phyloP scores from a whole-genome alignment of 2,113 vertebrate genomes.

The Hystrix brachyura region DNA sequence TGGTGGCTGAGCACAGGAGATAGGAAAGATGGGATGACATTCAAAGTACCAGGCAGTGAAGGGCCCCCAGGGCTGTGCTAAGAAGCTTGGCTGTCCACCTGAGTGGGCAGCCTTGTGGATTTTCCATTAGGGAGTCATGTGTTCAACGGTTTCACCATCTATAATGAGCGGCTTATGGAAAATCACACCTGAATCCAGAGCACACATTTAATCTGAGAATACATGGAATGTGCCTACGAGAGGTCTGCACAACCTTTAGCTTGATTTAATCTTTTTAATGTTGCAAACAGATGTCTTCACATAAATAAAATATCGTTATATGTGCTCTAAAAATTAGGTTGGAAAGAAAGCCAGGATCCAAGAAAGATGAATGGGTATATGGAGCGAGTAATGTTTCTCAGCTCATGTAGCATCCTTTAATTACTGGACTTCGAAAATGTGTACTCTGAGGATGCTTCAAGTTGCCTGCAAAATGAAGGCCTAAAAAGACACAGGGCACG shows the following conservation, averaged over 20 bases:
- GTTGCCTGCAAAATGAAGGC: neutral
- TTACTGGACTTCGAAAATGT: constrained; percentile 9
- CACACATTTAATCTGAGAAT: neutral
- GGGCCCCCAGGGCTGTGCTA: neutral
- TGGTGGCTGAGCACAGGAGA: too few species aligned
- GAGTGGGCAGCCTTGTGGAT: neutral
- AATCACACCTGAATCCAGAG: neutral
- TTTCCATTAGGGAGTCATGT: neutral
- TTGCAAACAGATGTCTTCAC: constrained; percentile 53
- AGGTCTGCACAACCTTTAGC: neutral
- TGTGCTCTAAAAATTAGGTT: constrained; percentile 35
- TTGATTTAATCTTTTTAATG: constrained; percentile 40
- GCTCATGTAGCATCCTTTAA: neutral
- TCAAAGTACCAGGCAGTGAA: neutral
- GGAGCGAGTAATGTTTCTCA: neutral
- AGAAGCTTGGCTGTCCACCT: neutral
- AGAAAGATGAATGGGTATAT: neutral
- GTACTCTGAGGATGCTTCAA: neutral
- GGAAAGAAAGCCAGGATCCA: neutral
- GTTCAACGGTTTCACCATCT: neutral
- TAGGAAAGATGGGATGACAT: too few species aligned
- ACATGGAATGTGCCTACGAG: neutral
- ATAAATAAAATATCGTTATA: neutral
- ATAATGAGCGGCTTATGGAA: neutral
- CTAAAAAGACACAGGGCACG: constrained; percentile 19